These are phyloP conservation scores for Leuctra nigra DNA, from an alignment of 2,888 invertebrate species.

Conservation along the genomic window DNA sequence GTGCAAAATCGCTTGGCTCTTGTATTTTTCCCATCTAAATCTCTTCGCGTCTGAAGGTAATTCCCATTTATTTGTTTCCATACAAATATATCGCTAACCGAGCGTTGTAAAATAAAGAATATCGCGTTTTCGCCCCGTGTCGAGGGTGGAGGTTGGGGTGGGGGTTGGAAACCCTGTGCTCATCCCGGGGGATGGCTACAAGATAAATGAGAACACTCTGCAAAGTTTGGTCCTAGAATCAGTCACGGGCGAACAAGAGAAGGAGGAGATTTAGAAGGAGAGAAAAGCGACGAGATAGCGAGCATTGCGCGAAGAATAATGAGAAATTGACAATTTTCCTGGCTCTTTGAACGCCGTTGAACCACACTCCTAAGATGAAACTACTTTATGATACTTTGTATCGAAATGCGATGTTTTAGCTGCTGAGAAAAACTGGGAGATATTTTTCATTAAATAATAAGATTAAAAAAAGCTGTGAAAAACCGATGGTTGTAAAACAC, in stretches of 20 bases:
- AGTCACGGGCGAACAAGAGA: slow-evolving; percentile 2
- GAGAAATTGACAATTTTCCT: slow-evolving; percentile 29
- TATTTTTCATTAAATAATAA: too few relatives aligned
- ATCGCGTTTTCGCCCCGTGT: slow-evolving; percentile 8
- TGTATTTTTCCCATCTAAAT: too few relatives aligned
- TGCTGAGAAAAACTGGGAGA: too few relatives aligned
- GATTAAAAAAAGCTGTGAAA: not conserved
- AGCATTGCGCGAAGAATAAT: slow-evolving; percentile 26
- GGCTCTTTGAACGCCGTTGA: too few relatives aligned
- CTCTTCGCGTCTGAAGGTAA: too few relatives aligned
- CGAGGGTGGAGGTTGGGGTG: not conserved
- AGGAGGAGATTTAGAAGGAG: not conserved
- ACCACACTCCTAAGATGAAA: too few relatives aligned
- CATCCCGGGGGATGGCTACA: slow-evolving; percentile 7
- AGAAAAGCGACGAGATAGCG: slow-evolving; percentile 14
- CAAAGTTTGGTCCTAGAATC: slow-evolving; percentile 17
- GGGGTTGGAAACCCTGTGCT: not conserved
- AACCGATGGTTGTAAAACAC: not conserved
- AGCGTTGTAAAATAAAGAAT: slow-evolving; percentile 9
- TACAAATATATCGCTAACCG: slow-evolving; percentile 14
- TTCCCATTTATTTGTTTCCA: not conserved
- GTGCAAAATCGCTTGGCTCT: too few relatives aligned
- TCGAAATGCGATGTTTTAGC: too few relatives aligned
- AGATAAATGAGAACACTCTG: slow-evolving; percentile 14
- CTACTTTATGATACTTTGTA: too few relatives aligned